Base-by-base conservation (phyloP, 2,113 vertebrate genomes). In the Centrocercus urophasianus region DNA sequence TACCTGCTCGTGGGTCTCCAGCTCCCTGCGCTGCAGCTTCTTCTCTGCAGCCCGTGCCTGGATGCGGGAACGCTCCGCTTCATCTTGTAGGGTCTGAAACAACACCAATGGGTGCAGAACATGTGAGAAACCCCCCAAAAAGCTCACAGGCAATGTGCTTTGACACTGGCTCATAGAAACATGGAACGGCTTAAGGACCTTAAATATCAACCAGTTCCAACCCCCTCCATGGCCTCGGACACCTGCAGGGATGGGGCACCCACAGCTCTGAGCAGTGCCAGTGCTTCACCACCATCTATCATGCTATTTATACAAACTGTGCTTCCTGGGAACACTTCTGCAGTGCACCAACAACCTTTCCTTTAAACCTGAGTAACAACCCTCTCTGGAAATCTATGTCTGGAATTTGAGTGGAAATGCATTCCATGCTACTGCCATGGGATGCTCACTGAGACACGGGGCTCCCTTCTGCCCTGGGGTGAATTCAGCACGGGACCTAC, bases 1-100 rank as follows among this genome's bases (percentile, higher is more conserved):
- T 98, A 99, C 99, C 99, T 99, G 98, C 73, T 99, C 98, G 22
- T 98, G 98, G 3, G 93, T 94, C 93, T 98, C 98, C 71, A 99
- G 95, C 86, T 99, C 98, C 95, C 96, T 98, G 90, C 87, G 97
- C 6, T 99, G 98, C 36, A 99, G 93, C 90, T 97, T 98, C 93
- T 98, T 99, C 96, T 99, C 99, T 0, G 95, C 90, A 34, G 94
- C 71, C 8, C 96, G 97, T 7, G 98, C 54, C 92, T 98, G 98
- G 72, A 47, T 97, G 56, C 97, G 96, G 21, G 97, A 98, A 88
- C 89, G 96, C 92, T 99, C 98, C 84, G 98, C 86, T 94, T 99
- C 98, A 8, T 98, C 98, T 96, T 98, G 98, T 80, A 99, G 92
- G 92, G 93, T 97, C 99, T 99, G 98, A 24, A 97, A 97, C 45